Evolutionary conservation across 2,888 invertebrate genomes (phyloP), one percentile per base, ranked within the genome.

Genomic region (Stenichneumon culpator): DNA sequence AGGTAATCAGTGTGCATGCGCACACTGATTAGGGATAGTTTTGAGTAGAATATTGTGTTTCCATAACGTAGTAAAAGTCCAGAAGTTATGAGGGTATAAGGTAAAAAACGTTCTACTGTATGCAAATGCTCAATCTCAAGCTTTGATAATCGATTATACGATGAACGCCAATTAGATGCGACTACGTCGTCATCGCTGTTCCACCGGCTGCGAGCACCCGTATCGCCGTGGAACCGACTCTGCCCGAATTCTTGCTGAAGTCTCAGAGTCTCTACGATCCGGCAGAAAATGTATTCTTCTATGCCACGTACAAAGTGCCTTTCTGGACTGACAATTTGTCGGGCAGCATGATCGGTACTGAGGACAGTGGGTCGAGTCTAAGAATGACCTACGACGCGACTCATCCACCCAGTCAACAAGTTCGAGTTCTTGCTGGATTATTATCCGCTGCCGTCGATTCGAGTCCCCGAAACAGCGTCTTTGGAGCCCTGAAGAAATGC

Each of bases 141-240:
- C 14, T 80, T 32, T 39, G 16, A 3, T 28, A 36, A 67, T 36
- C 9, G 19, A n/a, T 36, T n/a, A 44, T 36, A 7, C 9, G 36
- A 44, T 22, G 14, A 22, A 39, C 14, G 44, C 44, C 3, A 14
- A 14, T 54, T 36, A 92, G 92, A 85, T 92, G 91, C 77, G 79
- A 87, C 50, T 89, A 88, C 54, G 90, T 90, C 9, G 83, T 92
- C 11, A 65, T 92, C 22, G 90, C 92, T 0, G 88, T 91, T 9
- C 90, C 92, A 28, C 92, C 92, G 1, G 88, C 88, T 0, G 80
- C 86, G 39, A 89, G 84, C 50, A 63, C 36, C 16, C 54, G 54
- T n/a, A 90, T 92, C 22, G 39, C 28, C 2, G 86, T 90, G 54
- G 83, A 90, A 39, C 86, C 90, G 25, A 6, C 79, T 0, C 54